Base-by-base conservation (phyloP, 1,140 invertebrate species). In the Wiebesia pumilae region DNA sequence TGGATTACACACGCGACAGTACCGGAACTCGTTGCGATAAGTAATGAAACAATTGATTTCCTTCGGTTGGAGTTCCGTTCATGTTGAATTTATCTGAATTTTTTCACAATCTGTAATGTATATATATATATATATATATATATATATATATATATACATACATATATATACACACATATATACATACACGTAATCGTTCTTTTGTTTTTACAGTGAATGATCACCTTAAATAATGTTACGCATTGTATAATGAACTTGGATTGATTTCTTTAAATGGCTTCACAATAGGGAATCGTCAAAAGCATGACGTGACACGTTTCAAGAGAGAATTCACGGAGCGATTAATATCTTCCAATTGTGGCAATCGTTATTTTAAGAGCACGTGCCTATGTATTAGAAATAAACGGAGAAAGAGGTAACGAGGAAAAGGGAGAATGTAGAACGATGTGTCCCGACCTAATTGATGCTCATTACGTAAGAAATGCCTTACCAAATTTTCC, bases 401-500 rank as follows among this genome's bases (percentile, higher is more conserved):
- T 69, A 69, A 30, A 33, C 3, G 33, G 12, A 69, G 27, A 62
- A 62, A 24, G 7, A 27, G 24, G 58, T 10, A 62, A 62, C 3
- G 58, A 69, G 65, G 33, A 35, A 69, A 16, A 69, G 3, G n/a
- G 33, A 33, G 30, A 69, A 69, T 69, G 4, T 69, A 33, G 33
- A 69, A 35, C 33, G 30, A 69, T 69, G 21, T 10, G 33, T 69
- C 19, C 33, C 65, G n/a, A 33, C 12, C 33, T 35, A 71, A 30
- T 47, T 77, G 24, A 79, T 54, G 14, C 19, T 58, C 54, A 58
- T 79, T 79, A 79, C 47, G 47, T 43, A 75, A 75, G 19, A 75
- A 43, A 24, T 33, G 71, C 21, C 35, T 71, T 16, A 71, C 69
- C 21, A 21, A 71, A 0, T 38, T 38, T 71, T 71, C n/a, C 35